A percentile compares a stretch with the other conserved stretches of the same genome.
Conservation (phyloP, 2,113 vertebrate species). For the Nothobranchius furzeri region DNA sequence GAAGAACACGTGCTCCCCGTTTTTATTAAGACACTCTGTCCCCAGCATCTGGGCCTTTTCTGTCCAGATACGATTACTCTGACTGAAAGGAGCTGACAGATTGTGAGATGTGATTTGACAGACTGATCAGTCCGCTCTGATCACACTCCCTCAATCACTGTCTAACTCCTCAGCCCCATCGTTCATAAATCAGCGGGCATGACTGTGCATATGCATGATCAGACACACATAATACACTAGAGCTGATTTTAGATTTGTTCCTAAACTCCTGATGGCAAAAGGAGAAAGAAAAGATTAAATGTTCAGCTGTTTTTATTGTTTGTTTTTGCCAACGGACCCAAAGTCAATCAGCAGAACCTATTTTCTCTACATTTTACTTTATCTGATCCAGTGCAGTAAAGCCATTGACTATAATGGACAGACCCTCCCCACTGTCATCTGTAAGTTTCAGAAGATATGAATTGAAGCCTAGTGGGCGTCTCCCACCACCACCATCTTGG, state of each 20-base stretch:
- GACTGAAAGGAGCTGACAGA: conserved; percentile 24
- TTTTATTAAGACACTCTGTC: conserved; percentile 11
- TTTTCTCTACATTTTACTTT: too few species aligned
- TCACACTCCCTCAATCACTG: conserved; percentile 43
- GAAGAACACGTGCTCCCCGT: conserved; percentile 1
- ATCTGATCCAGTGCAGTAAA: too few species aligned
- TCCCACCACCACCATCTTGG: too few species aligned
- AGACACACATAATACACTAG: background rate
- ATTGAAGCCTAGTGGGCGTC: too few species aligned
- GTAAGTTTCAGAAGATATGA: too few species aligned
- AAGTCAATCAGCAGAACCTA: too few species aligned
- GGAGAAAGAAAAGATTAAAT: too few species aligned
- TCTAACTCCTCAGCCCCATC: conserved; percentile 20
- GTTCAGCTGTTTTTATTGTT: too few species aligned
- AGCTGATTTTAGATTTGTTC: conserved; percentile 8
- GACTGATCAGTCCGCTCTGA: conserved; percentile 28
- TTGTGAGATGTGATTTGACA: conserved; percentile 33
- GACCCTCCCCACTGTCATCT: too few species aligned
- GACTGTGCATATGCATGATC: conserved; percentile 13
- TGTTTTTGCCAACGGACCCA: too few species aligned
- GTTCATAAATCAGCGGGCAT: conserved; percentile 15
- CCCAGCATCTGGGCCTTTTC: conserved; percentile 3
- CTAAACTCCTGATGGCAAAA: background rate
- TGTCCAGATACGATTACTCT: conserved; percentile 26
- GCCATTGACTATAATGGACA: too few species aligned